phyloP scores from a whole-genome alignment of 1,140 invertebrate genomes.

The Sogatella furcifera region DNA sequence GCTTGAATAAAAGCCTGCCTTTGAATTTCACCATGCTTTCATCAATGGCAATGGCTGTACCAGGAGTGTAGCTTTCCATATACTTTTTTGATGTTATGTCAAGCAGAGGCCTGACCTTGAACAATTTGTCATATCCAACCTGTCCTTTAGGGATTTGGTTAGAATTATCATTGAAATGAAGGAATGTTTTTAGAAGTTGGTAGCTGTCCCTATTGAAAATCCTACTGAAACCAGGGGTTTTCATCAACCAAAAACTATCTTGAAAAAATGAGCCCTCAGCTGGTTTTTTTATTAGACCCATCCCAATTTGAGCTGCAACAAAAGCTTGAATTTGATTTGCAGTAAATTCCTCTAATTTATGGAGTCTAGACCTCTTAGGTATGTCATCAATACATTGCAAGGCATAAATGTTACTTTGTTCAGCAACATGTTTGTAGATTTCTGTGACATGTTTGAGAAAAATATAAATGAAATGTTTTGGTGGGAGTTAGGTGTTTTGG shows the following conservation, averaged over 20 bases:
- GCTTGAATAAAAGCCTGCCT: constrained; percentile 28
- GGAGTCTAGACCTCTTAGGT: background rate
- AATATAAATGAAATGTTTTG: too few relatives aligned
- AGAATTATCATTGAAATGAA: constrained; percentile 25
- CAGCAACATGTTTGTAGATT: too few relatives aligned
- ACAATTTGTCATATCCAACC: constrained; percentile 23
- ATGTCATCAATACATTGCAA: background rate
- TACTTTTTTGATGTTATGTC: constrained; percentile 3
- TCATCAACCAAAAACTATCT: background rate
- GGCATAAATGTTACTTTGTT: background rate
- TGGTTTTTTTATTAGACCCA: background rate
- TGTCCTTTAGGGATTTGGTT: constrained; percentile 13
- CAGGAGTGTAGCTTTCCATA: constrained; percentile 15
- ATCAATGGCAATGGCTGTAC: constrained; percentile 29
- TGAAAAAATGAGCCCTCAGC: background rate
- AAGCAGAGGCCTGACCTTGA: constrained; percentile 21
- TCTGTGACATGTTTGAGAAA: too few relatives aligned
- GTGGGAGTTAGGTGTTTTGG: too few relatives aligned
- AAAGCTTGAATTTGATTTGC: background rate
- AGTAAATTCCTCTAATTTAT: background rate
- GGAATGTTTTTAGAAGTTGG: background rate
- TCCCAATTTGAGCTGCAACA: too few relatives aligned
- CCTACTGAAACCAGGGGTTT: background rate
- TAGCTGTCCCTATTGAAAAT: background rate
- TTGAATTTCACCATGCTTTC: constrained; percentile 30